These are phyloP conservation scores for Sthenelais limicola DNA, from an alignment of 2,888 invertebrate genomes.

Conservation along the genomic window DNA sequence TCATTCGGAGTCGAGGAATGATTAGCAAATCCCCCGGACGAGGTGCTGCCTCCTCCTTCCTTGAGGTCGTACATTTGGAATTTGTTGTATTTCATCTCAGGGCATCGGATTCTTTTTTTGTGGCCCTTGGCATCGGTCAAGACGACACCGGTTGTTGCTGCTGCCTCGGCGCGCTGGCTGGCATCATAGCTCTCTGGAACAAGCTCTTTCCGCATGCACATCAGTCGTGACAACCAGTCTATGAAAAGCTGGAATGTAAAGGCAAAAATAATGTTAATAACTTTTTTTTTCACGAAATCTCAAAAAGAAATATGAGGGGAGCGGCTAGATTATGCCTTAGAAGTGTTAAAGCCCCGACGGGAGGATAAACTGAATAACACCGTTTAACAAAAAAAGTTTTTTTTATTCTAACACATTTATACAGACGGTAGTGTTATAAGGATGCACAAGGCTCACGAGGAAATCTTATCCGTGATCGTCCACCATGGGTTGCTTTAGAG, in stretches of 20 bases:
- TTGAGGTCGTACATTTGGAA: conserved; percentile 48
- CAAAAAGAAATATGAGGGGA: too few species aligned
- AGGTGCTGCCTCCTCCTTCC: conserved; percentile 31
- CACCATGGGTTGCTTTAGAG: too few species aligned
- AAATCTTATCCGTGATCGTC: too few species aligned
- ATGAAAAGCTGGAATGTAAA: conserved; percentile 48
- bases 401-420: too few species aligned
- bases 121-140: conserved; percentile 33
- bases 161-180: background rate
- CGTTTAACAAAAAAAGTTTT: too few species aligned
- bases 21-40: conserved; percentile 26
- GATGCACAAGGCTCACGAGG: too few species aligned
- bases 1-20: background rate
- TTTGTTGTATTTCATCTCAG: conserved; percentile 47
- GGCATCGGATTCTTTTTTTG: conserved; percentile 33
- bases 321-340: too few species aligned
- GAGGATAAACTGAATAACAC: too few species aligned
- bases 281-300: too few species aligned
- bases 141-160: background rate
- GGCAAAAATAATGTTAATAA: too few species aligned
- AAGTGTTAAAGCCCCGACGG: too few species aligned
- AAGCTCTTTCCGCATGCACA: conserved; percentile 49
- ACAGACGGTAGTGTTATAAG: too few species aligned
- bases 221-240: conserved; percentile 44
- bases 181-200: conserved; percentile 36